Evolutionary conservation across 2,888 invertebrate genomes (phyloP).

Genomic region (Tinea semifulvella): DNA sequence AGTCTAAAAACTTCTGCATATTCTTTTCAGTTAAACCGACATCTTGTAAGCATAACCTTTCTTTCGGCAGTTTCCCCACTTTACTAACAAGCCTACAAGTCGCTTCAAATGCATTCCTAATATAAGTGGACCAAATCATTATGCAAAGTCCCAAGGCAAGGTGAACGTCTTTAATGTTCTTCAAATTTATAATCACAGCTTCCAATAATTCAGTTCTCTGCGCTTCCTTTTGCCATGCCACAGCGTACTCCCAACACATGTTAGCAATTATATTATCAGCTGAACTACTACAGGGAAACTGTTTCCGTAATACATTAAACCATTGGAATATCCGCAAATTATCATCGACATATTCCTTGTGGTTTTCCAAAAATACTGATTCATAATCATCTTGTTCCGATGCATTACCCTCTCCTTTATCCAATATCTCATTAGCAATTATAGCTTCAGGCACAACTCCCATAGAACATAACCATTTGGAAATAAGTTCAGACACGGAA

Average conservation of each 20-base stretch:
- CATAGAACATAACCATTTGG: slow-evolving; percentile 83
- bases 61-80: slow-evolving; percentile 86
- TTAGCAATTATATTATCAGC: slow-evolving; percentile 83
- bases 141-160: slow-evolving; percentile 82
- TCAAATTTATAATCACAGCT: slow-evolving; percentile 76
- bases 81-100: slow-evolving; percentile 81
- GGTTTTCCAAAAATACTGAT: slow-evolving; percentile 42
- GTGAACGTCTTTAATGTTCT: slow-evolving; percentile 70
- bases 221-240: slow-evolving; percentile 85
- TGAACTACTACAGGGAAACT: slow-evolving; percentile 88
- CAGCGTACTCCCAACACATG: slow-evolving; percentile 91
- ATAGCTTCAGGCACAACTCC: slow-evolving; percentile 74
- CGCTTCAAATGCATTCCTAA: slow-evolving; percentile 82
- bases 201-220: slow-evolving; percentile 71
- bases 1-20: slow-evolving; percentile 58
- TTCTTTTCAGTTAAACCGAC: slow-evolving; percentile 74
- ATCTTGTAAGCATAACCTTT: slow-evolving; percentile 81
- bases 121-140: slow-evolving; percentile 88
- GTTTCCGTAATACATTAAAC: slow-evolving; percentile 71
- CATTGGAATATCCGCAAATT: slow-evolving; percentile 67
- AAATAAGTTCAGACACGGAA: slow-evolving; percentile 88
- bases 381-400: slow-evolving; percentile 31
- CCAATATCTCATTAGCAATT: slow-evolving; percentile 58
- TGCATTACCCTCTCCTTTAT: slow-evolving; percentile 27
- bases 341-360: slow-evolving; percentile 39